These are phyloP conservation scores for Volucella inanis DNA, from an alignment of 2,888 invertebrate species.

Conservation along the genomic window DNA sequence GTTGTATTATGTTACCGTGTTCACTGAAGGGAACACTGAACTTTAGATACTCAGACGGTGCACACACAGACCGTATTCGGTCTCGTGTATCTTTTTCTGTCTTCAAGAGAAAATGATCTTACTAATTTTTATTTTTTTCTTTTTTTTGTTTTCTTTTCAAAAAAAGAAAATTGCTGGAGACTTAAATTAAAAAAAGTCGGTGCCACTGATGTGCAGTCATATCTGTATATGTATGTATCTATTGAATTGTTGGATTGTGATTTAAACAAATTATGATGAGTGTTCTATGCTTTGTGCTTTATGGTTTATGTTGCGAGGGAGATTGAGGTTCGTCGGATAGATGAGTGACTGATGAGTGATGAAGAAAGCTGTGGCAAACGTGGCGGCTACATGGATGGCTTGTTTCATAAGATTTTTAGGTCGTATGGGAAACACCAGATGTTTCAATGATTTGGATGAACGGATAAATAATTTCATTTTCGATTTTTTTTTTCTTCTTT, in stretches of 20 bases:
- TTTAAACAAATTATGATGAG: constrained; percentile 74
- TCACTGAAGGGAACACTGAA: constrained; percentile 28
- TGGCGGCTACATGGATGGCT: constrained; percentile 46
- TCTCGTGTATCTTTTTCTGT: constrained; percentile 37
- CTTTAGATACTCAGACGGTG: neutral
- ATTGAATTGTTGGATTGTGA: constrained; percentile 64
- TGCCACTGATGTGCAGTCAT: no score
- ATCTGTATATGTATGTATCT: constrained; percentile 34
- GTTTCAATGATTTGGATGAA: constrained; percentile 66
- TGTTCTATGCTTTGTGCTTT: constrained; percentile 69
- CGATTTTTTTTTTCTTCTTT: constrained; percentile 15
- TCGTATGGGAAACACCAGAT: constrained; percentile 62
- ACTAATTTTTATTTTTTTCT: constrained; percentile 62
- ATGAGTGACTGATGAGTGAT: constrained; percentile 67
- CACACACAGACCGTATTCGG: neutral
- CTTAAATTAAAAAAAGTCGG: constrained; percentile 40
- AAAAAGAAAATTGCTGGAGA: constrained; percentile 12
- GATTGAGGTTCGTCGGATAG: constrained; percentile 45
- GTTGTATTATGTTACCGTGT: constrained; percentile 46
- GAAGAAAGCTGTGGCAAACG: constrained; percentile 66
- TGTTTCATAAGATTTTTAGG: constrained; percentile 31
- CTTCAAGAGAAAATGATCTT: constrained; percentile 62
- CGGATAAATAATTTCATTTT: constrained; percentile 51
- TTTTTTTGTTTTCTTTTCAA: neutral
- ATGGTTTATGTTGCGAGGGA: constrained; percentile 63